Base-by-base conservation (phyloP, 2,797 vertebrate species). In the Eremophila alpestris region DNA sequence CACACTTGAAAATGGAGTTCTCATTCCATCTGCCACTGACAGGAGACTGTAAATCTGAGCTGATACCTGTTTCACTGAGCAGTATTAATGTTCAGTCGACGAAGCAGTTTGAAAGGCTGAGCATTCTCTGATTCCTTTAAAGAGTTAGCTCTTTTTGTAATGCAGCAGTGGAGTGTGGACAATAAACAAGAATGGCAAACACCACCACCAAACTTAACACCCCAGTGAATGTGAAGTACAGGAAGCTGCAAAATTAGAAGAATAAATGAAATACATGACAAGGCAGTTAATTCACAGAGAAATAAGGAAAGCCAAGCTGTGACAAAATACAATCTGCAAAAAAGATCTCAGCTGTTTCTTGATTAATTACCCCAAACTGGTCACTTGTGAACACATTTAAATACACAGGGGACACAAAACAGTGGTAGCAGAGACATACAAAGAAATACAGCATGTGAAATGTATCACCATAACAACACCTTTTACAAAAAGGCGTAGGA, bases 401-500 rank as follows among this genome's bases (percentile, higher is more conserved):
- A 46, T 62, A 21, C 3, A 41, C 14, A 45, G 56, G 30, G 32
- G 40, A 71, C 32, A 34, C 11, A 41, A 54, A 34, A 22, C 64
- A 24, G 24, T 46, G 23, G 11, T 54, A 77, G 26, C 7, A 64
- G n/a, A 88, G 34, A 22, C 29, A 38, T 23, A 62, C 0, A 4
- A 55, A 67, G 82, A 87, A 83, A 65, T 36, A 23, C 24, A 62
- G 38, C 7, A 5, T 45, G n/a, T 83, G 70, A 93, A 91, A 88
- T 67, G 29, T 27, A 90, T 95, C 80, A 60, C 83, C 80, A 79
- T 93, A 94, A 94, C 82, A 91, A 89, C 74, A 86, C 8, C 43
- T 79, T 88, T 63, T 63, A 79, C 59, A 90, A 60, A 91, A 79
- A 56, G 4, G 29, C 52, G 70, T 91, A 79, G 90, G 95, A 93